phyloP scores from a whole-genome alignment of 1,140 invertebrate species.

The Odontomachus brunneus region DNA sequence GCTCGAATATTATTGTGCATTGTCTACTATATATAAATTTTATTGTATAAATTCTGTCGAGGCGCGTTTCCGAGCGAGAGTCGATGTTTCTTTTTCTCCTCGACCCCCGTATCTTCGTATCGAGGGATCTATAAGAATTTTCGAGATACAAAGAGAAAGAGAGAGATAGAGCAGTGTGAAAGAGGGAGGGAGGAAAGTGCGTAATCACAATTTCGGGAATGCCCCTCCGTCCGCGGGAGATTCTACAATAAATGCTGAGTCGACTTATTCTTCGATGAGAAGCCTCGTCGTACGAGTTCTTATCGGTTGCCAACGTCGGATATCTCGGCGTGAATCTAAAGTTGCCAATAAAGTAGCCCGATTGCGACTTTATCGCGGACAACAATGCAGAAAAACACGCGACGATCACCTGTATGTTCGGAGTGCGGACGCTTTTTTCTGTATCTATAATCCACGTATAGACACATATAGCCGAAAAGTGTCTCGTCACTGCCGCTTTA shows the following conservation, averaged over 20 bases:
- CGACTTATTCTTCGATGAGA: neutral
- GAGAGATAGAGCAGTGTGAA: neutral
- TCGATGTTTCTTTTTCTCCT: slow-evolving; percentile 64
- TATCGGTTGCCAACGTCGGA: too few species aligned
- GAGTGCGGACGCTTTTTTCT: slow-evolving; percentile 12
- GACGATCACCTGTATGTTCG: neutral
- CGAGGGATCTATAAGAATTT: slow-evolving; percentile 24
- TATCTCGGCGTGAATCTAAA: neutral
- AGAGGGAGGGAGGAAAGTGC: neutral
- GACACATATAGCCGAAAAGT: neutral
- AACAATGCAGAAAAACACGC: slow-evolving; percentile 4
- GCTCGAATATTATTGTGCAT: slow-evolving; percentile 77
- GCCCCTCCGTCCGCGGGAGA: neutral
- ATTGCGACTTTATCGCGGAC: neutral
- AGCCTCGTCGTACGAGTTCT: too few species aligned
- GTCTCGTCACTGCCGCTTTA: slow-evolving; percentile 6
- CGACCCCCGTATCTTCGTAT: slow-evolving; percentile 5
- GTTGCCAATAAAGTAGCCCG: neutral
- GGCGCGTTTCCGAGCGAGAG: slow-evolving; percentile 75
- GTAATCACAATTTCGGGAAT: neutral
- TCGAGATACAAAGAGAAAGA: neutral
- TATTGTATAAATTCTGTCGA: slow-evolving; percentile 80
- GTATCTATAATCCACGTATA: slow-evolving; percentile 31
- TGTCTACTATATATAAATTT: slow-evolving; percentile 79
- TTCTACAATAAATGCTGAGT: slow-evolving; percentile 7